Conservation (phyloP, 2,113 vertebrate genomes). For the Pycnonotus jocosus region DNA sequence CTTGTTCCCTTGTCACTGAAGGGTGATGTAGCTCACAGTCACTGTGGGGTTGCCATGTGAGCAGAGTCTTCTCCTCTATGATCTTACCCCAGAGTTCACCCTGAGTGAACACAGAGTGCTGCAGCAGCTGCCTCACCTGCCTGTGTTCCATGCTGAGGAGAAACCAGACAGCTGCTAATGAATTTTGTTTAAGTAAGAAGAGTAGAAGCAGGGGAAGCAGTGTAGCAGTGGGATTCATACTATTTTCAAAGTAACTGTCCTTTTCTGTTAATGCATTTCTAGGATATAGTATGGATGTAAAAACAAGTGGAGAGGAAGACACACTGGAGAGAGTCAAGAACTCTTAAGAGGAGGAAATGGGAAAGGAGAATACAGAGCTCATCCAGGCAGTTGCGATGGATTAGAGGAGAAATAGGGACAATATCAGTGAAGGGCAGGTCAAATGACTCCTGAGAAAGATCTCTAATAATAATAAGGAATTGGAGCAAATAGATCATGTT, state of each 20-base stretch:
- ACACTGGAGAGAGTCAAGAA: not conserved
- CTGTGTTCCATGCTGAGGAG: not conserved
- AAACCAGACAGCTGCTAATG: not conserved
- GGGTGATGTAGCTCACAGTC: not conserved
- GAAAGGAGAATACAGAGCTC: not conserved
- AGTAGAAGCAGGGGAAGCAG: not conserved
- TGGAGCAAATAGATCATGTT: not conserved
- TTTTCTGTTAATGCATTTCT: not conserved
- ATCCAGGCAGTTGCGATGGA: not conserved
- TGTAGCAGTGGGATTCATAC: accelerated
- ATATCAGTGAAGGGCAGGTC: not conserved
- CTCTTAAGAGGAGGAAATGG: not conserved
- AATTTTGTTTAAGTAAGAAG: not conserved
- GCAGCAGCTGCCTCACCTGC: not conserved
- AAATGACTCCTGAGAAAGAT: not conserved
- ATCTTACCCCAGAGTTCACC: not conserved
- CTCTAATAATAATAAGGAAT: not conserved
- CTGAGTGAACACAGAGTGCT: not conserved
- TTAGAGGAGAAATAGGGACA: not conserved
- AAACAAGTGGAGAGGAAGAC: not conserved
- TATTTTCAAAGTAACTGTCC: not conserved
- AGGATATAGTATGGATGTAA: not conserved
- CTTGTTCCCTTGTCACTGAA: not conserved
- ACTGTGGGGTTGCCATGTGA: not conserved
- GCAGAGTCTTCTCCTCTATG: not conserved